Evolutionary conservation across 2,888 invertebrate genomes (phyloP), one percentile per base, ranked within the genome.

Genomic region (Melanchra persicariae): DNA sequence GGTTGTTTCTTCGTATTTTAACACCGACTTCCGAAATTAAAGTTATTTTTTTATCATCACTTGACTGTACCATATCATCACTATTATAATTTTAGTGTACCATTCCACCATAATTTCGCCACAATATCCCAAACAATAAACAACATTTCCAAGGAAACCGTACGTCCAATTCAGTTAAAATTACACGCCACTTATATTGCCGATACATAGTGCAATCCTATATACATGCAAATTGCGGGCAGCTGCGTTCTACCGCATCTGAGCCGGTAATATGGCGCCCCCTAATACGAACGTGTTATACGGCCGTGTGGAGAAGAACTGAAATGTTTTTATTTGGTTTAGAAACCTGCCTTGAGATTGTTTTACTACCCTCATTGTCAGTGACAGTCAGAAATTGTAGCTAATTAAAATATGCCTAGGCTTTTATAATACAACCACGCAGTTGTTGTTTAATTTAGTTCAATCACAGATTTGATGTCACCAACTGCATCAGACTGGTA

Each of bases 241-340:
- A 82, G 80, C 85, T 85, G 85, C 74, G 72, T 65, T 71, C 51
- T 37, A 59, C 63, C 82, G 66, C 82, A 70, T 79, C 72, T 73
- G 81, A 64, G 63, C 30, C 34, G 47, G 54, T 64, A 54, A 83
- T 67, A 66, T 55, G 10, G n/a, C 4, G 7, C 17, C 7, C 24
- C 43, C 45, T 77, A 78, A 82, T 77, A 82, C 72, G 49, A 47
- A 54, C 58, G 47, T 37, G 64, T 52, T 63, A 63, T 58, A 80
- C 15, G 24, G 26, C 8, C 10, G 2, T 0, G 30, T 8, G 9
- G 26, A 40, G 24, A 22, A n/a, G 12, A 17, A 61, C 55, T 51
- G 24, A 37, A 60, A 59, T 60, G 22, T 43, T 34, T 47, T 43
- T 58, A 5, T 10, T 47, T n/a, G 2, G n/a, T 9, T 45, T 8